Percentiles rank a stretch among this genome's conserved stretches.
phyloP scores from a whole-genome alignment of 2,113 vertebrate species.

The Enhydra lutris region DNA sequence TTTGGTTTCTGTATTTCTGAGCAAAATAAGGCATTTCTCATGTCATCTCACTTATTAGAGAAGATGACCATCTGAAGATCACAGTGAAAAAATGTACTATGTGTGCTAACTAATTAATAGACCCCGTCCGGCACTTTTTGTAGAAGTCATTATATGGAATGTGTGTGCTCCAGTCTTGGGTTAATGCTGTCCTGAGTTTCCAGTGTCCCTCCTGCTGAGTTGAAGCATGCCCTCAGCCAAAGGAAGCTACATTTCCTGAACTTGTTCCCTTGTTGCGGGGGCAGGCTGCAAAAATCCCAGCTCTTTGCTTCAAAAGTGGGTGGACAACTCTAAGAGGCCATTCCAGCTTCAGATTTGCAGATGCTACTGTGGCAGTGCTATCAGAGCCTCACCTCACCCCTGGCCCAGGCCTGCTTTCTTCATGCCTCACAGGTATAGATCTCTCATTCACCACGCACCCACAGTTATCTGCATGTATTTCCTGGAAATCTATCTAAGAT shows the following conservation, averaged over 20 bases:
- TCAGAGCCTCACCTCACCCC: not conserved
- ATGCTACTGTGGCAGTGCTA: not conserved
- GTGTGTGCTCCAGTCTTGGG: rapidly evolving
- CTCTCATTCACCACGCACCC: rapidly evolving
- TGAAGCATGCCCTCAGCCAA: too few species aligned
- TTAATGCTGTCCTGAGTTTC: not conserved
- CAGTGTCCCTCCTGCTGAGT: not conserved
- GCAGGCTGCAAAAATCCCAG: not conserved
- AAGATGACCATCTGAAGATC: not conserved
- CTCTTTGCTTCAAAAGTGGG: not conserved
- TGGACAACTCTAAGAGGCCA: not conserved
- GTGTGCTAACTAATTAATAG: not conserved
- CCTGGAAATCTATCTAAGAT: not conserved
- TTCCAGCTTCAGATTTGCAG: not conserved
- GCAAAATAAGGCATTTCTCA: not conserved
- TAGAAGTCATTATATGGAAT: not conserved
- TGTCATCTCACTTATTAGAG: not conserved
- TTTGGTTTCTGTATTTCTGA: not conserved
- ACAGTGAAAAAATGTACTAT: not conserved
- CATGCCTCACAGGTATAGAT: not conserved
- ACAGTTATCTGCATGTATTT: not conserved
- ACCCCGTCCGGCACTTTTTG: rapidly evolving
- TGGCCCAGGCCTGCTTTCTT: not conserved
- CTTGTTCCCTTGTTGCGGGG: not conserved
- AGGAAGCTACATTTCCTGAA: not conserved